Percentiles rank a stretch among this genome's conserved stretches.
These are phyloP conservation scores for Eonycteris spelaea DNA, from an alignment of 2,113 vertebrate genomes.

Conservation along the genomic window DNA sequence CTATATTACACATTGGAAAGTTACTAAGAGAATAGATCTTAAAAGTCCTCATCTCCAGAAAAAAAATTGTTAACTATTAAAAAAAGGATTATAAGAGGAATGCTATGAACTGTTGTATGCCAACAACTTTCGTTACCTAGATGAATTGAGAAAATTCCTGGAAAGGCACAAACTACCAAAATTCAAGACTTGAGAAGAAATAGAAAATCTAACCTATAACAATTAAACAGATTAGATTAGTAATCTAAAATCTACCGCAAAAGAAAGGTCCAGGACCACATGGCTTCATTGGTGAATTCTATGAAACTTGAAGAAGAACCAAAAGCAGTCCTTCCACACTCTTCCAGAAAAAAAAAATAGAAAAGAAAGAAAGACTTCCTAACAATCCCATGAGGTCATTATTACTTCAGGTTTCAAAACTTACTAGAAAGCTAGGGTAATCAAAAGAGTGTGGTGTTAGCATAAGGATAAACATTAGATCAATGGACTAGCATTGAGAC, in stretches of 20 bases:
- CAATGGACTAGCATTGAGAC: background rate
- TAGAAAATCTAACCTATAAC: background rate
- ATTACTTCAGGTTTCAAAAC: conserved; percentile 31
- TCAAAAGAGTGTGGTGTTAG: background rate
- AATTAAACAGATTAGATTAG: background rate
- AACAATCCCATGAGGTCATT: background rate
- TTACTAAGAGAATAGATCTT: background rate
- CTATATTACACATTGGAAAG: background rate
- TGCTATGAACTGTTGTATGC: background rate
- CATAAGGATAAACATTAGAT: background rate
- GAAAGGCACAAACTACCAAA: conserved; percentile 5
- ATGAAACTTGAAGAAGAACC: background rate
- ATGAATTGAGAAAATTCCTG: conserved; percentile 24
- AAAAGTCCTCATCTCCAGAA: background rate
- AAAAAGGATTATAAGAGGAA: conserved; percentile 9
- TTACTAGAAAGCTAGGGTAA: background rate
- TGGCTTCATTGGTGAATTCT: background rate
- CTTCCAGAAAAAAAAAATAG: background rate
- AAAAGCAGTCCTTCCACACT: background rate
- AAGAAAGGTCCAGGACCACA: background rate
- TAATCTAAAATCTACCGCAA: background rate
- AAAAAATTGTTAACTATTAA: background rate
- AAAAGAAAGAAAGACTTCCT: background rate
- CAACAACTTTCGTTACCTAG: background rate
- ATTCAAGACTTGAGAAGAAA: conserved; percentile 2